These are phyloP conservation scores for Pyrgus malvae DNA, from an alignment of 2,888 invertebrate species.

Conservation along the genomic window DNA sequence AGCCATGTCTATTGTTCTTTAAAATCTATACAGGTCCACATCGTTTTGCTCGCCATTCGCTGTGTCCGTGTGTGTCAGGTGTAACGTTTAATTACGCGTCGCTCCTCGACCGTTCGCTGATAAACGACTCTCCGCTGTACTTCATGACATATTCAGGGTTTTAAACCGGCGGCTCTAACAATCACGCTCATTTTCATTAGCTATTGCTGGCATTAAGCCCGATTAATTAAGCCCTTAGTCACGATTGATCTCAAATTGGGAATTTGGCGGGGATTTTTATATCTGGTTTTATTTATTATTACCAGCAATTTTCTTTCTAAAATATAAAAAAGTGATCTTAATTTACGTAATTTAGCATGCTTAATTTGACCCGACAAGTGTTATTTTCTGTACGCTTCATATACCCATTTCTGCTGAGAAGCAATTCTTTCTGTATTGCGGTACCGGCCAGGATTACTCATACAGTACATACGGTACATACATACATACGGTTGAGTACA, in stretches of 20 bases:
- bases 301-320: too few relatives aligned
- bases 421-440: too few relatives aligned
- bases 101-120: slow-evolving; percentile 67
- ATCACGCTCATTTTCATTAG: slow-evolving; percentile 53
- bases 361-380: too few relatives aligned
- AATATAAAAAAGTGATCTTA: too few relatives aligned
- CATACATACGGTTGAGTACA: too few relatives aligned
- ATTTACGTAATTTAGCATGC: too few relatives aligned
- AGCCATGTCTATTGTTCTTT: too few relatives aligned
- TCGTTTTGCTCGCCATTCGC: slow-evolving; percentile 4
- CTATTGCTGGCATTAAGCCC: slow-evolving; percentile 35
- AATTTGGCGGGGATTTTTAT: not conserved
- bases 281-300: not conserved
- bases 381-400: too few relatives aligned
- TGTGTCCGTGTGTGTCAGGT: slow-evolving; percentile 41
- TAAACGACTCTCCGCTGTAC: slow-evolving; percentile 66
- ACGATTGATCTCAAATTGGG: slow-evolving; percentile 12
- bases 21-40: not conserved
- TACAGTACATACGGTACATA: too few relatives aligned
- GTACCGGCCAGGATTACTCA: too few relatives aligned
- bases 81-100: slow-evolving; percentile 70
- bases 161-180: slow-evolving; percentile 53
- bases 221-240: slow-evolving; percentile 18
- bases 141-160: slow-evolving; percentile 69
- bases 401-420: too few relatives aligned